A percentile compares a stretch with the other conserved stretches of the same genome.
Evolutionary conservation across 2,113 vertebrate species (phyloP).

Genomic region (Pseudorhombus dupliciocellatus): DNA sequence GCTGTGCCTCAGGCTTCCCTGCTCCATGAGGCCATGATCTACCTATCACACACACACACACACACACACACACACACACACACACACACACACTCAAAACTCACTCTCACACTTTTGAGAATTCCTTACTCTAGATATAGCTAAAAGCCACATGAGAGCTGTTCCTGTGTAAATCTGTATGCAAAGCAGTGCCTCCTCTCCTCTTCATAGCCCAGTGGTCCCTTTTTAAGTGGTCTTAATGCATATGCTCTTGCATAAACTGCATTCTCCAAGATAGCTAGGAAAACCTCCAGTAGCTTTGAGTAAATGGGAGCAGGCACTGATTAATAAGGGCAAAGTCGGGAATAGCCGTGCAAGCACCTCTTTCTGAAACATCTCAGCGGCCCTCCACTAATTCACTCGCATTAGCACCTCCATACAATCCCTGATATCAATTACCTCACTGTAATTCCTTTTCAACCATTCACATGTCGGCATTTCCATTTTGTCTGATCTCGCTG

Average conservation of each 20-base stretch:
- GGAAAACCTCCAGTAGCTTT: slow-evolving; percentile 29
- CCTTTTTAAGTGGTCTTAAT: slow-evolving; percentile 60
- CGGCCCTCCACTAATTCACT: slow-evolving; percentile 28
- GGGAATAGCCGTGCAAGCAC: slow-evolving; percentile 10
- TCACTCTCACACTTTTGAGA: slow-evolving; percentile 17
- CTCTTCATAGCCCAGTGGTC: slow-evolving; percentile 36
- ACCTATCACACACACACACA: slow-evolving; percentile 20
- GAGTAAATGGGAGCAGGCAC: slow-evolving; percentile 17
- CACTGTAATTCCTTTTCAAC: slow-evolving; percentile 13
- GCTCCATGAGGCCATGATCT: slow-evolving; percentile 1
- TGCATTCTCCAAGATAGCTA: slow-evolving; percentile 26
- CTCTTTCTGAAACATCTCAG: slow-evolving; percentile 26
- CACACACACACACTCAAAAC: slow-evolving; percentile 1
- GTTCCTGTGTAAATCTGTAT: slow-evolving; percentile 38
- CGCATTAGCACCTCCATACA: slow-evolving; percentile 19
- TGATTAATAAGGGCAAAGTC: slow-evolving; percentile 33
- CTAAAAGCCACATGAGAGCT: slow-evolving; percentile 25
- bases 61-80: neutral
- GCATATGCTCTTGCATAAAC: slow-evolving; percentile 48
- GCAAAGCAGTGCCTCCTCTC: slow-evolving; percentile 7
- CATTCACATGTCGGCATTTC: neutral
- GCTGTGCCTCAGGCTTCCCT: slow-evolving; percentile 8
- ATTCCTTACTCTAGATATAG: slow-evolving; percentile 30
- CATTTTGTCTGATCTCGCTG: slow-evolving; percentile 23
- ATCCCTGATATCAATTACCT: slow-evolving; percentile 23